These are phyloP conservation scores for Fukomys damarensis DNA, from an alignment of 2,113 vertebrate species.

Conservation along the genomic window DNA sequence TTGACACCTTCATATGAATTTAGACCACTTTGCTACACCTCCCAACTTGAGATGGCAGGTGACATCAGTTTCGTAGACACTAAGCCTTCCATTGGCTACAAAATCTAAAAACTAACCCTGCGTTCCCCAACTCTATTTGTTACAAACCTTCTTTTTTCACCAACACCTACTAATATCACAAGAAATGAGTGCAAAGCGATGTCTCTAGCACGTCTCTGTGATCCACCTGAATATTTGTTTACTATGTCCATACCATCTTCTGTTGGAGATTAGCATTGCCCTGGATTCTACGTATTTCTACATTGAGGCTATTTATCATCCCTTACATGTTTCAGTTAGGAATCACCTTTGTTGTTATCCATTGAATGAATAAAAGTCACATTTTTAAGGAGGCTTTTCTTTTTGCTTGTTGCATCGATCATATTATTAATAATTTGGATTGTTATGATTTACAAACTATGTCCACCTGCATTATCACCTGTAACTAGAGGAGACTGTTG, in stretches of 20 bases:
- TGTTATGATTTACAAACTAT: not conserved
- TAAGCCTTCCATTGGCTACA: too few species aligned
- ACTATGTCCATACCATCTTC: not conserved
- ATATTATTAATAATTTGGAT: not conserved
- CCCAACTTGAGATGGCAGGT: too few species aligned
- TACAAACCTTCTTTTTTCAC: not conserved
- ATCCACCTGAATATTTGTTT: not conserved
- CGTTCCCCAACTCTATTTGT: not conserved
- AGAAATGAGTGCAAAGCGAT: not conserved
- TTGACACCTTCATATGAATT: fast-evolving
- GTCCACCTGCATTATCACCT: not conserved
- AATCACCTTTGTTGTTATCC: not conserved
- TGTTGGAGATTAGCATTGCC: not conserved
- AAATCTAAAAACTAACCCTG: not conserved
- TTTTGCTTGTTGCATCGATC: not conserved
- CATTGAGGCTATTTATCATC: not conserved
- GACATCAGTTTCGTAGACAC: not conserved
- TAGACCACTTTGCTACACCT: fast-evolving
- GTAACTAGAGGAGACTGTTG: not conserved
- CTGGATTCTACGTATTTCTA: not conserved
- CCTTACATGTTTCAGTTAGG: not conserved
- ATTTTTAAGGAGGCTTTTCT: not conserved
- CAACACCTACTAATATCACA: not conserved
- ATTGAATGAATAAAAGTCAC: not conserved
- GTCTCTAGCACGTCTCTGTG: fast-evolving